Evolutionary conservation across 1,140 invertebrate genomes (phyloP), one percentile per base, ranked within the genome.

Genomic region (Macrosteles quadrilineatus): DNA sequence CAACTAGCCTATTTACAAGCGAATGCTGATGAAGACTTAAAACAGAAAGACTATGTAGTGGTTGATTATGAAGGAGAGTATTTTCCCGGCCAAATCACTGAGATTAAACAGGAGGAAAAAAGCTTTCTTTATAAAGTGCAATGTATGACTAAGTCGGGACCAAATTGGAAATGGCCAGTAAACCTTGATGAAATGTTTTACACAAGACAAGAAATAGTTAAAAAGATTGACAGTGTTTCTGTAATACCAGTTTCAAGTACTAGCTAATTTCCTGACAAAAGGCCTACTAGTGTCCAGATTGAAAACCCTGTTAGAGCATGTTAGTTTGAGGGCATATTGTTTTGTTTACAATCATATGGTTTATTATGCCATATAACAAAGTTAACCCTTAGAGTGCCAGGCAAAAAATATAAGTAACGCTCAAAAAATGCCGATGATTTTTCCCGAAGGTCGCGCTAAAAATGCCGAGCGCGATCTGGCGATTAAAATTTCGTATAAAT

Each of bases 91-190:
- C 47, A 53, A 53, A 53, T 53, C 17, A 53, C 23, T n/a, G 23
- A 53, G n/a, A 25, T 53, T 25, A 53, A 53, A 53, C 6, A 9
- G 23, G 47, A 53, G 6, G 23, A 53, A 6, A 25, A 53, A n/a
- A 53, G n/a, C 6, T 6, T 19, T 53, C 17, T 53, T n/a, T 53
- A 53, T 53, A 53, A 25, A 53, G 47, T 53, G 4, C 4, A 53
- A 25, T 53, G 47, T 53, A 53, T 53, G 47, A 53, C 47, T 6
- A 53, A 3, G n/a, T 53, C 47, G 3, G 47, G n/a, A 53, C 23
- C 47, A 53, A 53, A 53, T 25, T 53, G 47, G 47, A 53, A 53
- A 25, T 53, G 47, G 47, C 47, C 47, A 53, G 47, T 53, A 19
- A 4, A n/a, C 47, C 47, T 4, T 53, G n/a, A 53, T 53, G n/a